Percentiles rank a stretch among this genome's conserved stretches.
Conservation (phyloP, 23 tunicate genomes). For the Oikopleura dioica region DNA sequence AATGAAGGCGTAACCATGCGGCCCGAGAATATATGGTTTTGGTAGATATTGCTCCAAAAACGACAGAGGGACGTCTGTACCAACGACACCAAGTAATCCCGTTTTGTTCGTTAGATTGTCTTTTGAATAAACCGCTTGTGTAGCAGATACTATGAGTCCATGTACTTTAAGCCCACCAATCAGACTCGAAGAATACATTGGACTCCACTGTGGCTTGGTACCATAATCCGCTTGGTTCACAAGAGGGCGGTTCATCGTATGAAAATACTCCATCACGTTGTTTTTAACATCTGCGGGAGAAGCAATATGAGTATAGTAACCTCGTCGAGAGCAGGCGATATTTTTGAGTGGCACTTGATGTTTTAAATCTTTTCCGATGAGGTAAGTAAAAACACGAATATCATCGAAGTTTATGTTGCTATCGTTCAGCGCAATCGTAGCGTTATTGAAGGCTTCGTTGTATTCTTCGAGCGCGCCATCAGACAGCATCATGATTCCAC, state of each 20-base stretch:
- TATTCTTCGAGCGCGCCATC: neutral
- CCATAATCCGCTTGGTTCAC: too few species aligned
- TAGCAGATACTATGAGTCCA: too few species aligned
- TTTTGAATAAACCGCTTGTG: too few species aligned
- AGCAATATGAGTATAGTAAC: neutral
- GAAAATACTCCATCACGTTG: too few species aligned
- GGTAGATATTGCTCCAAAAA: neutral
- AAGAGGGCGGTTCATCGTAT: too few species aligned
- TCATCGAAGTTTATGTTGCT: neutral
- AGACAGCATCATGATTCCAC: neutral
- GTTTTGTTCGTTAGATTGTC: neutral
- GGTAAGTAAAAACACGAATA: neutral
- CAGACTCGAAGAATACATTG: neutral
- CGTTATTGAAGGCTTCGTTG: neutral
- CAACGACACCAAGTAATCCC: neutral
- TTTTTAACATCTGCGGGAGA: neutral
- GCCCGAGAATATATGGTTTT: neutral
- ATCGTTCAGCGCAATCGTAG: neutral
- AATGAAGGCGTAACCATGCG: neutral
- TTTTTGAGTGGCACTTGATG: neutral
- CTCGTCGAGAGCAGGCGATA: neutral
- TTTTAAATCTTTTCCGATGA: neutral
- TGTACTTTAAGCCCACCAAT: too few species aligned
- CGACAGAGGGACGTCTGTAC: neutral
- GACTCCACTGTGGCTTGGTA: conserved; percentile 8